A percentile compares a stretch with the other conserved stretches of the same genome.
These are phyloP conservation scores for Eclectus roratus DNA, from an alignment of 2,113 vertebrate genomes.

Conservation along the genomic window DNA sequence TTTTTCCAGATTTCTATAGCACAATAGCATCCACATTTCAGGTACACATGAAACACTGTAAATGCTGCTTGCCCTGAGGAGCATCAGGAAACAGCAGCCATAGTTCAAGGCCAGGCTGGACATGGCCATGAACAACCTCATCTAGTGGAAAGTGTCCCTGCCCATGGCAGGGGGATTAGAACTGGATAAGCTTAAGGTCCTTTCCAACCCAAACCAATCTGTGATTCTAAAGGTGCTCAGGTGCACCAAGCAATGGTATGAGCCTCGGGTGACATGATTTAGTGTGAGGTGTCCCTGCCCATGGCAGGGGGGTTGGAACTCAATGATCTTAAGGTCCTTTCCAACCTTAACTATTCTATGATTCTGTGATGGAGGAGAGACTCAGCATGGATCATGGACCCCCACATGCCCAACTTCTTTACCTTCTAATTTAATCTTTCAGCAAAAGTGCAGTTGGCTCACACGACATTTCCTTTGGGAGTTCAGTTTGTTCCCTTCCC, in stretches of 20 bases:
- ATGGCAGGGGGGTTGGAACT: too few relatives aligned
- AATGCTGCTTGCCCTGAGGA: not conserved
- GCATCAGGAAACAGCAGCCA: not conserved
- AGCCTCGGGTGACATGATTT: too few relatives aligned
- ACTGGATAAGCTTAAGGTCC: not conserved
- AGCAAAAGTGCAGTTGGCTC: not conserved
- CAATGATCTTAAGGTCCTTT: too few relatives aligned
- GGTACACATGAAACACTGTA: not conserved
- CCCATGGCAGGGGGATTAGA: not conserved
- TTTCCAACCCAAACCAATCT: not conserved
- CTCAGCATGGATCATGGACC: not conserved
- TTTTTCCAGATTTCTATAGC: not conserved
- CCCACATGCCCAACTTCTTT: not conserved
- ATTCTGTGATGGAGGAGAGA: not conserved
- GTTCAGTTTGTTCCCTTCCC: not conserved
- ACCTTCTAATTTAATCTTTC: not conserved
- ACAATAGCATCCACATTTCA: not conserved
- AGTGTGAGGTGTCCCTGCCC: too few relatives aligned
- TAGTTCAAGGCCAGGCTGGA: not conserved
- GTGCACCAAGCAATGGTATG: fast-evolving
- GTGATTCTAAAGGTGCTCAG: not conserved
- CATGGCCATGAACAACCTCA: not conserved
- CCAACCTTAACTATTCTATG: too few relatives aligned
- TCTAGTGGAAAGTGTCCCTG: not conserved
- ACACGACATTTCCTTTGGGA: fast-evolving